Percentiles rank a stretch among this genome's conserved stretches.
Conservation (phyloP, 2,888 invertebrate genomes). For the Amphipyra tragopoginis region DNA sequence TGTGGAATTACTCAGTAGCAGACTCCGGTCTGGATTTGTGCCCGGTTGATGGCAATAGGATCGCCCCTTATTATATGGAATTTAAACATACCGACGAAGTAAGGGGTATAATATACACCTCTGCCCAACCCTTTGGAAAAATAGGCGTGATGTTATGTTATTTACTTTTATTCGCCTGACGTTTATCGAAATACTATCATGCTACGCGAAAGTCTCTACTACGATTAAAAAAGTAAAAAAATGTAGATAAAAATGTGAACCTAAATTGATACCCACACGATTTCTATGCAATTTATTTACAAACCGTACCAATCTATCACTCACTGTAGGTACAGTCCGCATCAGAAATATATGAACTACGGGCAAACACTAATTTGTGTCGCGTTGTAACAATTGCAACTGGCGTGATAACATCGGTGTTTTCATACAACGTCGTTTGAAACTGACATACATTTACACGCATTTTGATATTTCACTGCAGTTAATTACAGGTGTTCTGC, state of each 20-base stretch:
- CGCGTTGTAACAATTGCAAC: slow-evolving; percentile 18
- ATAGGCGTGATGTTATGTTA: too few relatives aligned
- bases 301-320: slow-evolving; percentile 14
- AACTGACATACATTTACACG: slow-evolving; percentile 26
- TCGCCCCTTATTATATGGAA: too few relatives aligned
- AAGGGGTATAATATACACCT: too few relatives aligned
- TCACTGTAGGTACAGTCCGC: slow-evolving; percentile 13
- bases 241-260: background rate
- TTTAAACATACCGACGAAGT: too few relatives aligned
- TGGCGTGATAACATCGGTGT: slow-evolving; percentile 25
- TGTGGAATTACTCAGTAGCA: too few relatives aligned
- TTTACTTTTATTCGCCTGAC: too few relatives aligned
- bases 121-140: too few relatives aligned
- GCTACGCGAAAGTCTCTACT: too few relatives aligned
- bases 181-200: too few relatives aligned
- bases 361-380: slow-evolving; percentile 28
- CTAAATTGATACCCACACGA: slow-evolving; percentile 5
- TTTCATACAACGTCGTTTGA: slow-evolving; percentile 18
- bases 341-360: slow-evolving; percentile 32
- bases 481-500: slow-evolving; percentile 1
- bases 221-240: too few relatives aligned
- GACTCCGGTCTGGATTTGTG: too few relatives aligned
- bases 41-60: too few relatives aligned
- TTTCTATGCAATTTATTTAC: slow-evolving; percentile 22
- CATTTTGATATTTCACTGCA: slow-evolving; percentile 13